A percentile compares a stretch with the other conserved stretches of the same genome.
These are phyloP conservation scores for Pogonognathellus flavescens DNA, from an alignment of 1,140 invertebrate genomes.

Conservation along the genomic window DNA sequence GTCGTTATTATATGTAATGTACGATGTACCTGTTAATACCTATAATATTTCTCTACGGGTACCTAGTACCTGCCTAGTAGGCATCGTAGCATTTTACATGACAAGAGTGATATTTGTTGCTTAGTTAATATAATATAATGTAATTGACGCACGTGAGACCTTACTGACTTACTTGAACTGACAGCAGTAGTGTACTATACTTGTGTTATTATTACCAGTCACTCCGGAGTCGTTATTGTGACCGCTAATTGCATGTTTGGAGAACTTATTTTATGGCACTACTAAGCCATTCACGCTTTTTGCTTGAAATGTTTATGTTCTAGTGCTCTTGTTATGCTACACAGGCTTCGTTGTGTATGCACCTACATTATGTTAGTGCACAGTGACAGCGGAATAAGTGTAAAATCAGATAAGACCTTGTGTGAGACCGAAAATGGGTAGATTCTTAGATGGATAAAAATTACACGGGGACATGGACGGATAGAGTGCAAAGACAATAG, in stretches of 20 bases:
- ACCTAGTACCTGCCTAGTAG: background rate
- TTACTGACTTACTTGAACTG: background rate
- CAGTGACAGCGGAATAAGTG: no score
- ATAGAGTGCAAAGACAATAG: no score
- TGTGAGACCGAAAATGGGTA: no score
- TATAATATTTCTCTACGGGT: no score
- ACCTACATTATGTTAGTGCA: no score
- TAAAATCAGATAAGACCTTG: background rate
- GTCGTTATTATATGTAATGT: no score
- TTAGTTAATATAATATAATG: background rate
- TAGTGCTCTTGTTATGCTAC: no score
- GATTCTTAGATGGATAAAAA: no score
- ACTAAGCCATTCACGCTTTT: background rate
- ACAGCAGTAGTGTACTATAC: background rate
- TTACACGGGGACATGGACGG: no score
- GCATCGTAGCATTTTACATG: background rate
- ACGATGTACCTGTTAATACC: no score
- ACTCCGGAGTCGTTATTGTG: background rate
- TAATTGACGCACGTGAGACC: no score
- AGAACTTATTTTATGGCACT: slow-evolving; percentile 5
- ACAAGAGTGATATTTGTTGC: background rate
- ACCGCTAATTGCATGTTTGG: slow-evolving; percentile 10
- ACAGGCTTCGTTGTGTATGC: no score
- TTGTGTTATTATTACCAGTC: background rate
- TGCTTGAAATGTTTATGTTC: slow-evolving; percentile 16